Base-by-base conservation (phyloP, 2,113 vertebrate species). In the Salvelinus sp. region DNA sequence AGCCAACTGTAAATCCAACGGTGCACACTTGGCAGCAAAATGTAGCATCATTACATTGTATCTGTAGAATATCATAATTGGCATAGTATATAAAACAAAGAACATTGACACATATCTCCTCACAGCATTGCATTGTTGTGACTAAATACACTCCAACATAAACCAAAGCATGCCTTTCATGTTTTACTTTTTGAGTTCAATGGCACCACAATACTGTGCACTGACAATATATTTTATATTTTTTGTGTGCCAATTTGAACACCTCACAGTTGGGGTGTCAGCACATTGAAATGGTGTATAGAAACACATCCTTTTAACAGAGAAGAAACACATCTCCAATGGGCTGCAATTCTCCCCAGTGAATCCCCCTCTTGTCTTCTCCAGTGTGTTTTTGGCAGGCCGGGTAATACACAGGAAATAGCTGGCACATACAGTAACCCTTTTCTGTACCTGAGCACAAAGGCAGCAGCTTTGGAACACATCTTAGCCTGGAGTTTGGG, bases 251-350 rank as follows among this genome's bases (percentile, higher is more conserved):
- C 88, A 83, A 82, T 89, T 91, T 84, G 79, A 88, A 91, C 89
- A 88, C 85, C 84, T 91, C 90, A 88, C 89, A 91, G 90, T 85
- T 81, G 86, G 89, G 88, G 84, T 90, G 90, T 91, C 88, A 89
- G 81, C 87, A 86, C 85, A 85, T 76, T 87, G 90, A 90, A 88
- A 90, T 82, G 73, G 83, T 72, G 85, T 86, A 83, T 83, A 77
- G 86, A 92, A 90, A 91, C 81, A 86, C 74, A 81, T 83, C 78
- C 87, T 92, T 91, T 93, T 89, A 91, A 92, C 82, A 83, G 85
- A 87, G 86, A 90, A 86, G 84, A 89, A 91, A 91, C 87, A 86
- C 82, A 79, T 81, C 82, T 77, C 72, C 90, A 90, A 90, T 88
- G 86, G 87, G 87, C 88, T 86, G 80, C 81, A 88, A 91, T 89